These are phyloP conservation scores for Lateolabrax maculatus DNA, from an alignment of 2,797 vertebrate genomes.

Conservation along the genomic window DNA sequence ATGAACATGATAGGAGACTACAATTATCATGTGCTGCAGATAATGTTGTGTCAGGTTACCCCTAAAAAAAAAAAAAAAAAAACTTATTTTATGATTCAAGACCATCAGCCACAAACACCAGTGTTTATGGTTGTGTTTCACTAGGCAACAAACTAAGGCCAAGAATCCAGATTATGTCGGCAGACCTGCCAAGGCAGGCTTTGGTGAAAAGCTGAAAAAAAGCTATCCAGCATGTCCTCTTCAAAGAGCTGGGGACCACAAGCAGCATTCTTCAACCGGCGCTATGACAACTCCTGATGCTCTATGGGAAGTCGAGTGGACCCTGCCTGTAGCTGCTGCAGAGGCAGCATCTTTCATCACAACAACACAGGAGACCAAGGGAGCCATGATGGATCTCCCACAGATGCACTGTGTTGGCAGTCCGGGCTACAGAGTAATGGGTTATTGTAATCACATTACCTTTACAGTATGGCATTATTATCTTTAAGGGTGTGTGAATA, in stretches of 20 bases:
- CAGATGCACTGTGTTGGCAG: background rate
- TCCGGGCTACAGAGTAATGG: background rate
- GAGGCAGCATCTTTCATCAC: conserved; percentile 52
- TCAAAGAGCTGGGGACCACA: conserved; percentile 77
- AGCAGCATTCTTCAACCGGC: conserved; percentile 77
- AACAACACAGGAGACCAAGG: conserved; percentile 34
- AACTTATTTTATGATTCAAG: conserved; percentile 30
- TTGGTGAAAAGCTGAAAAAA: conserved; percentile 74
- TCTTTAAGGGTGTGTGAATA: background rate
- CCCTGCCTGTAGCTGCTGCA: conserved; percentile 25
- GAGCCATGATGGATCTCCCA: conserved; percentile 24
- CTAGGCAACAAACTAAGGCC: conserved; percentile 72
- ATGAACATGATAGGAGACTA: background rate
- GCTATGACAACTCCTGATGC: conserved; percentile 80
- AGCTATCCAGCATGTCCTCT: conserved; percentile 72
- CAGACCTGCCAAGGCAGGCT: conserved; percentile 73
- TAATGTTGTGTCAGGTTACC: background rate
- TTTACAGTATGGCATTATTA: background rate
- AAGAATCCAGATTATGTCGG: conserved; percentile 80
- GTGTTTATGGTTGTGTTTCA: conserved; percentile 57
- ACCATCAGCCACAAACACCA: conserved; percentile 35
- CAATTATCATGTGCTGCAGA: background rate
- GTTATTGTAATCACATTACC: background rate
- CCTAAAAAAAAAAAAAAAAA: background rate
- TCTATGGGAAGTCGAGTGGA: conserved; percentile 58